A percentile compares a stretch with the other conserved stretches of the same genome.
phyloP scores from a whole-genome alignment of 2,797 vertebrate species.

The Eulemur coronatus region DNA sequence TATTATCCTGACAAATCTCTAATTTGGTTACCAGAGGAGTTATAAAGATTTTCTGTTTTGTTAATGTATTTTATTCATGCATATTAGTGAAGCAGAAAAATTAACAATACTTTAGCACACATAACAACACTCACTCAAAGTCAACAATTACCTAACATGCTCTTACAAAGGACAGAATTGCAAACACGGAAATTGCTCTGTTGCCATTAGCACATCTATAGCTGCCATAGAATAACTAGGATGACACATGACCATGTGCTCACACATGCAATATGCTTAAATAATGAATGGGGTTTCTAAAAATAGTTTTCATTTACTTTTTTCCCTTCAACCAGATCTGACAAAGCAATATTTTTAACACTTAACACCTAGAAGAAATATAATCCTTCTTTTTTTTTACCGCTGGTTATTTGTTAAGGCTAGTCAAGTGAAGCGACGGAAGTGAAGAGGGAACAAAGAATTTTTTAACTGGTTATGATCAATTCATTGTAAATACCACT shows the following conservation, averaged over 20 bases:
- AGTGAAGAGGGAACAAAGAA: background rate
- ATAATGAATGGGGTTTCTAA: background rate
- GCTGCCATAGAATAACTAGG: background rate
- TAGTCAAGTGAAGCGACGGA: background rate
- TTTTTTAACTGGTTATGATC: background rate
- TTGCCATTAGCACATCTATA: background rate
- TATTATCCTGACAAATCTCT: background rate
- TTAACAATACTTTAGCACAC: background rate
- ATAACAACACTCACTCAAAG: background rate
- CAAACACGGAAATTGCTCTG: background rate
- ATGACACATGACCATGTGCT: background rate
- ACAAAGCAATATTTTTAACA: conserved; percentile 15
- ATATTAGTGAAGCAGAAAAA: conserved; percentile 33
- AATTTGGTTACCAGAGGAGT: background rate
- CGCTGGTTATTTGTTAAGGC: background rate
- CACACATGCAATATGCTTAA: background rate
- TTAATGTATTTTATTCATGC: conserved; percentile 18
- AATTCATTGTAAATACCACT: background rate
- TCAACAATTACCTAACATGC: background rate
- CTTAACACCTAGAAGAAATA: background rate
- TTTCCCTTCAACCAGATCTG: background rate
- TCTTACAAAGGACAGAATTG: background rate
- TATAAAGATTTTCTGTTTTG: conserved; percentile 6
- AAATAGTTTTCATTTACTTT: background rate
- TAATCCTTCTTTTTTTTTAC: background rate